Conservation (phyloP, 2,888 invertebrate genomes). For the Drosophila incognita region DNA sequence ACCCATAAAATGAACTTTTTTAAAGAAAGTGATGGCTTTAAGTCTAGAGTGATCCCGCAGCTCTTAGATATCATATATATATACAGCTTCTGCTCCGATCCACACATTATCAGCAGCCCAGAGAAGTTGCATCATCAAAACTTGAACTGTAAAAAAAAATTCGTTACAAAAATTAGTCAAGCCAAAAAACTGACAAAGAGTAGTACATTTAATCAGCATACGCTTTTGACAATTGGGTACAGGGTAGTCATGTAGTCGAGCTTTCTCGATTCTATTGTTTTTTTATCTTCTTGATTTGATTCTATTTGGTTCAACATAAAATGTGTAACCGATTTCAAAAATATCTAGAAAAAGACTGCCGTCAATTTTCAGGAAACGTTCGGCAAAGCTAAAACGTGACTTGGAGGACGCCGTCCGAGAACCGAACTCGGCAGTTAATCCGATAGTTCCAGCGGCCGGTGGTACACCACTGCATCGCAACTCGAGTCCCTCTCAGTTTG, state of each 20-base stretch:
- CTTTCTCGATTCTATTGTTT: conserved; percentile 54
- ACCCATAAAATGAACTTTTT: neutral
- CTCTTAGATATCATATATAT: neutral
- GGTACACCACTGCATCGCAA: conserved; percentile 64
- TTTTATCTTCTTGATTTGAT: conserved; percentile 64
- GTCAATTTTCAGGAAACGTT: conserved; percentile 90
- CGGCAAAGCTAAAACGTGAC: conserved; percentile 94
- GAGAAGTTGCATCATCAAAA: neutral
- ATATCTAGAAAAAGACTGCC: conserved; percentile 85
- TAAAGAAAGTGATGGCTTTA: neutral
- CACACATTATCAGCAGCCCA: neutral
- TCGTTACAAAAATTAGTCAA: neutral
- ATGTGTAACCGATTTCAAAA: conserved; percentile 81
- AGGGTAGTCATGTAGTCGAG: conserved; percentile 54
- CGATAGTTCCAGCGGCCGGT: conserved; percentile 35
- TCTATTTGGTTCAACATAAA: conserved; percentile 67
- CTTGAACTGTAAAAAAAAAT: neutral
- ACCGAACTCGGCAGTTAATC: conserved; percentile 81
- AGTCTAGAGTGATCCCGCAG: neutral
- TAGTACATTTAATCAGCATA: neutral
- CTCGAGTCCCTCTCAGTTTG: conserved; percentile 81
- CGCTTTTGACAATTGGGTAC: conserved; percentile 39
- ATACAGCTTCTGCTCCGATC: neutral
- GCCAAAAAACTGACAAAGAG: neutral
- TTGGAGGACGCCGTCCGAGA: conserved; percentile 95